A percentile compares a stretch with the other conserved stretches of the same genome.
phyloP scores from a whole-genome alignment of 2,113 vertebrate genomes.

The Tapirus terrestris region DNA sequence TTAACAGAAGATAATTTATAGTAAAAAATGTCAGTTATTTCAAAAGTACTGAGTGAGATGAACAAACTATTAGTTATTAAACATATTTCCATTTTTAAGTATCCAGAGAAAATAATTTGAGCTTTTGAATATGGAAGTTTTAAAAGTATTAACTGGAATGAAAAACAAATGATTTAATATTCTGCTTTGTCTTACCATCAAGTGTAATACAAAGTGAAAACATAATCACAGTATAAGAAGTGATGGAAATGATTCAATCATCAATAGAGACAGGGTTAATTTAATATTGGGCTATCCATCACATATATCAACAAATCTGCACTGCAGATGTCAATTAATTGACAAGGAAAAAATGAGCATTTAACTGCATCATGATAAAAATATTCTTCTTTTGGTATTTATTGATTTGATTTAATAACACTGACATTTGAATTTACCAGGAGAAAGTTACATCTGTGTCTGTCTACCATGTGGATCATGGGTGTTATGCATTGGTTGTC shows the following conservation, averaged over 20 bases:
- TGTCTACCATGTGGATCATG: no score
- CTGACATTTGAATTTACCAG: background rate
- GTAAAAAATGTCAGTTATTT: constrained; percentile 53
- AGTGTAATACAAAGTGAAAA: background rate
- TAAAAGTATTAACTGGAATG: constrained; percentile 21
- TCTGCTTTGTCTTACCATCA: background rate
- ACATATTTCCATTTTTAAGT: constrained; percentile 39
- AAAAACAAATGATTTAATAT: constrained; percentile 32
- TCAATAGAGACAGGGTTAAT: background rate
- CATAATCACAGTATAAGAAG: background rate
- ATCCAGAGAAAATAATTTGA: constrained; percentile 43
- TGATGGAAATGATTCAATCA: background rate
- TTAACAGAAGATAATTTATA: constrained; percentile 67
- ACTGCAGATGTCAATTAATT: background rate
- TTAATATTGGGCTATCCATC: background rate
- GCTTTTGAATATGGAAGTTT: background rate
- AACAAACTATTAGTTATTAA: constrained; percentile 61
- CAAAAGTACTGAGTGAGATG: constrained; percentile 21
- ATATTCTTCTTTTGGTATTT: background rate
- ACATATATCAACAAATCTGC: background rate
- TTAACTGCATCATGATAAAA: background rate
- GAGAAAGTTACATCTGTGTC: background rate
- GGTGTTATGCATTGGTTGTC: background rate
- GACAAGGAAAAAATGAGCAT: background rate
- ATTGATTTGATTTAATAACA: background rate